Evolutionary conservation across 2,797 vertebrate species (phyloP).

Genomic region (Chiloscyllium punctatum): DNA sequence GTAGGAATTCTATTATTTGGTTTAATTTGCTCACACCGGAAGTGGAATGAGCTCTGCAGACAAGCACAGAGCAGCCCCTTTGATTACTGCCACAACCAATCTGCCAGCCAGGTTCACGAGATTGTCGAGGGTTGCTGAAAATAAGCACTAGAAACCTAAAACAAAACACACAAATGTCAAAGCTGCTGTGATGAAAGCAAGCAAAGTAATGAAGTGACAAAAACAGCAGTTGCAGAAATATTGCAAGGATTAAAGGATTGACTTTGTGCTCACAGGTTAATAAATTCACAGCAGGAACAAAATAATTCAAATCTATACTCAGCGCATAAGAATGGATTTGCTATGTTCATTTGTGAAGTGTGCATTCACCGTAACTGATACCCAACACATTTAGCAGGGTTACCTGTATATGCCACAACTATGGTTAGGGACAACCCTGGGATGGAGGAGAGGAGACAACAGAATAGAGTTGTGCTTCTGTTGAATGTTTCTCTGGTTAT

Average conservation of each 20-base stretch:
- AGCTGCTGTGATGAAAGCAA: not conserved
- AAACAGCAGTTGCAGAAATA: constrained; percentile 13
- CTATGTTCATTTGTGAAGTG: not conserved
- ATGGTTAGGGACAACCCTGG: not conserved
- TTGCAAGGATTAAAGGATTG: constrained; percentile 28
- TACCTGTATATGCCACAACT: not conserved
- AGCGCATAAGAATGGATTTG: not conserved
- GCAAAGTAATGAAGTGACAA: not conserved
- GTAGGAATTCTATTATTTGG: too few species aligned
- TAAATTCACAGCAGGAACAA: constrained; percentile 7
- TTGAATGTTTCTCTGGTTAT: not conserved
- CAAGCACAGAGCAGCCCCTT: not conserved
- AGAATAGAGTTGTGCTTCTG: not conserved
- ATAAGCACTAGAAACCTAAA: not conserved
- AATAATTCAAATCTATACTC: not conserved
- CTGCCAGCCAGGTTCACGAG: not conserved
- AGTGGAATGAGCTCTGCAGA: not conserved
- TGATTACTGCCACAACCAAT: not conserved
- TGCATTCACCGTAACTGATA: not conserved
- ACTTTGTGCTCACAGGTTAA: not conserved
- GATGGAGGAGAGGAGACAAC: not conserved
- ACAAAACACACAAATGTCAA: not conserved
- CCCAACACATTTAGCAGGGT: not conserved
- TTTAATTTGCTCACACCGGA: not conserved
- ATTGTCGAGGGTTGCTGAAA: not conserved